These are phyloP conservation scores for Bombus waltoni DNA, from an alignment of 1,140 invertebrate species.

Conservation along the genomic window DNA sequence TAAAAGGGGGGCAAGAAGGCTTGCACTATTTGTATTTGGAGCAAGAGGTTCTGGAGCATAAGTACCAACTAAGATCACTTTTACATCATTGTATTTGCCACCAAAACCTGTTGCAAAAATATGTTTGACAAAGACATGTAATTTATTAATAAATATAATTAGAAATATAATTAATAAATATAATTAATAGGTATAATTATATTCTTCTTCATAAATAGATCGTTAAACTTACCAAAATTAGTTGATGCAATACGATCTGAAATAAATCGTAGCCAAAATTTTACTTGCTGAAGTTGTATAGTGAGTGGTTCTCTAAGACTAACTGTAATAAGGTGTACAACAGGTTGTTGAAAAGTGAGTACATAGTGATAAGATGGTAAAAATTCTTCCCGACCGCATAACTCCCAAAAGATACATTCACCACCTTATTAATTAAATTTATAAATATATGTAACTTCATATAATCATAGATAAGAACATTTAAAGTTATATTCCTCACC, in stretches of 20 bases:
- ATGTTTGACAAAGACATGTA: conserved; percentile 15
- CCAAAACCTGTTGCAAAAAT: conserved; percentile 75
- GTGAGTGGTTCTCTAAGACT: conserved; percentile 88
- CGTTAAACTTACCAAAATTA: conserved; percentile 85
- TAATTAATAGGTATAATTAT: neutral
- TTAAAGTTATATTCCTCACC: conserved; percentile 64
- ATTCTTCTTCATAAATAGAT: conserved; percentile 2
- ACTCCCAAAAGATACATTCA: conserved; percentile 88
- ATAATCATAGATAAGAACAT: conserved; percentile 17
- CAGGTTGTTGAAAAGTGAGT: conserved; percentile 86
- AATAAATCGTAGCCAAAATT: conserved; percentile 92
- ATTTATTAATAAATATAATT: conserved; percentile 16
- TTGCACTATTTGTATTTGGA: conserved; percentile 75
- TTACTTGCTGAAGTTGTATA: conserved; percentile 88
- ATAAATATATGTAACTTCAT: neutral
- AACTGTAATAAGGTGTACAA: conserved; percentile 90
- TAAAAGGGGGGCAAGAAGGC: conserved; percentile 76
- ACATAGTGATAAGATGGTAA: conserved; percentile 91
- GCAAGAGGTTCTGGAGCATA: conserved; percentile 79
- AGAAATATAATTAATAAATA: too few relatives aligned
- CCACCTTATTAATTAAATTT: conserved; percentile 70
- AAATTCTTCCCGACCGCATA: conserved; percentile 92
- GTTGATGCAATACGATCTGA: conserved; percentile 88
- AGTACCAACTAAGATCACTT: conserved; percentile 80
- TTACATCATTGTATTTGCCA: conserved; percentile 78